These are phyloP conservation scores for Drosophila paramelanica DNA, from an alignment of 2,888 invertebrate species.

Conservation along the genomic window DNA sequence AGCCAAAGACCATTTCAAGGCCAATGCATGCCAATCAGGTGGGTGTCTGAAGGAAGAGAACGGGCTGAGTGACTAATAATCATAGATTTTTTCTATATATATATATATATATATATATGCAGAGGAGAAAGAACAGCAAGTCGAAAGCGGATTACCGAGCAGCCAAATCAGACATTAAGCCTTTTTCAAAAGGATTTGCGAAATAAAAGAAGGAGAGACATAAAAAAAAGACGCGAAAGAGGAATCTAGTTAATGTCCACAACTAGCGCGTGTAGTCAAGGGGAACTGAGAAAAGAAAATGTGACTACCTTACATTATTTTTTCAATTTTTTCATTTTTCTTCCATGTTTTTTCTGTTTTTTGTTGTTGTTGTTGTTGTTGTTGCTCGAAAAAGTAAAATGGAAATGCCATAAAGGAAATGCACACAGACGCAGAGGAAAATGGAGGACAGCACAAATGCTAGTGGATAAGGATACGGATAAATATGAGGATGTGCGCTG, in stretches of 20 bases:
- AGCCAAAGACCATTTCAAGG: conserved; percentile 9
- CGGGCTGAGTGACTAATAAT: conserved; percentile 32
- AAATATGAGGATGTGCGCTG: conserved; percentile 13
- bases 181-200: conserved; percentile 68
- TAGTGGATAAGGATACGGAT: conserved; percentile 13
- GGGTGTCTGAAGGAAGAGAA: background rate
- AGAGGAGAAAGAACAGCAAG: conserved; percentile 28
- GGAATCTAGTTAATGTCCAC: conserved; percentile 24
- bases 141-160: conserved; percentile 68
- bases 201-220: background rate
- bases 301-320: conserved; percentile 16
- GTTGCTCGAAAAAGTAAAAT: conserved; percentile 36
- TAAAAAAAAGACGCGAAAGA: background rate
- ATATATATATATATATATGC: background rate
- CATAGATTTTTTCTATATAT: conserved; percentile 31
- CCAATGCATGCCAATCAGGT: conserved; percentile 33
- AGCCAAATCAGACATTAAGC: conserved; percentile 69
- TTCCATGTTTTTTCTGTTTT: background rate
- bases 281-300: conserved; percentile 21
- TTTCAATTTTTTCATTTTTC: conserved; percentile 22
- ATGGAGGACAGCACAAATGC: conserved; percentile 23
- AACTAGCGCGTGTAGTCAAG: conserved; percentile 16
- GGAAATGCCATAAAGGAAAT: conserved; percentile 66
- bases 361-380: too few relatives aligned
- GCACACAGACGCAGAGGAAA: conserved; percentile 36